Evolutionary conservation across 2,113 vertebrate genomes (phyloP).

Genomic region (Agelaius tricolor): DNA sequence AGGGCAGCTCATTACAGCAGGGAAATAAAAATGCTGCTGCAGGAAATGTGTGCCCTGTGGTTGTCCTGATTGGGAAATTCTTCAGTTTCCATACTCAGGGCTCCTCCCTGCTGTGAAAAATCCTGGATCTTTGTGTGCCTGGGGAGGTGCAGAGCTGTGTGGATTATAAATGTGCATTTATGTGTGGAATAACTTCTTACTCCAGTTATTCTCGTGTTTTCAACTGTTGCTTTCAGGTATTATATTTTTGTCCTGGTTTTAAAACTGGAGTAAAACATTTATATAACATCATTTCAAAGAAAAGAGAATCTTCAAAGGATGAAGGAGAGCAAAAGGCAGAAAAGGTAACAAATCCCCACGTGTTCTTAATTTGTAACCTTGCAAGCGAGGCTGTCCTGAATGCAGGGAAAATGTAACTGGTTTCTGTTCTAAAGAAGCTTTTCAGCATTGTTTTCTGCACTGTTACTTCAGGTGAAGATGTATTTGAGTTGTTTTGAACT

Average conservation of each 20-base stretch:
- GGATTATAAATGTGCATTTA: background rate
- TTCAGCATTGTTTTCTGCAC: background rate
- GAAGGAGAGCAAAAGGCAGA: slow-evolving; percentile 76
- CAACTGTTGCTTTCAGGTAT: slow-evolving; percentile 78
- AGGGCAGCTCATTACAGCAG: background rate
- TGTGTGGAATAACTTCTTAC: background rate
- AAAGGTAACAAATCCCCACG: slow-evolving; percentile 71
- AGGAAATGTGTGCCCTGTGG: background rate
- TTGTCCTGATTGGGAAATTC: background rate
- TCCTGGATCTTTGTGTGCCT: background rate
- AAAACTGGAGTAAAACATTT: slow-evolving; percentile 90
- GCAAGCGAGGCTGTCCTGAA: background rate
- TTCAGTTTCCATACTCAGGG: background rate
- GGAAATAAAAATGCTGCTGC: background rate
- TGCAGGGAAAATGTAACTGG: background rate
- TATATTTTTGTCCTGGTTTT: slow-evolving; percentile 95
- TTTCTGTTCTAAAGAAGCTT: background rate
- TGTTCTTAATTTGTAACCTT: background rate
- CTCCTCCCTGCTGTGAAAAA: background rate
- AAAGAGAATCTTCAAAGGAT: slow-evolving; percentile 81
- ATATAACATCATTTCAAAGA: slow-evolving; percentile 82
- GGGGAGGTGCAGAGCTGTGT: background rate
- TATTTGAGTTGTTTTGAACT: background rate
- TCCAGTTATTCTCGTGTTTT: background rate
- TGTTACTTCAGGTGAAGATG: background rate